Conservation (phyloP, 2,888 invertebrate species). For the Pachymerium ferrugineum region DNA sequence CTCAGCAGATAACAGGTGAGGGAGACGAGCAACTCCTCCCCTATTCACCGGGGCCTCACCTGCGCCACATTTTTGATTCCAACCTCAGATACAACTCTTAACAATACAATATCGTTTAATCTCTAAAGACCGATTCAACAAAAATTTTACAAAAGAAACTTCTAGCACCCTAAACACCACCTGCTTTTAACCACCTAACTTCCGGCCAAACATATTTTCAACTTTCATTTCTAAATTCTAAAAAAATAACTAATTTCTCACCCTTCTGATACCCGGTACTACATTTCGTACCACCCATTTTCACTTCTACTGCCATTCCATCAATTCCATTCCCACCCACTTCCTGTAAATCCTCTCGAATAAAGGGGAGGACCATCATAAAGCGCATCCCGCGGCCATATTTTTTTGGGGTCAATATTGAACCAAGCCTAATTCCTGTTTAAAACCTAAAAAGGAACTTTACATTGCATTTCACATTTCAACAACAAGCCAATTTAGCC, state of each 20-base stretch:
- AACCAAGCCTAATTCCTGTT: neutral
- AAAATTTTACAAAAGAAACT: neutral
- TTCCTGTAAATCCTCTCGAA: slow-evolving; percentile 17
- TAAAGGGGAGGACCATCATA: neutral
- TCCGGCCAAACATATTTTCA: neutral
- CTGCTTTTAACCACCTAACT: neutral
- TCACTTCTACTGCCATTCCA: neutral
- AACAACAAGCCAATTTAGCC: neutral
- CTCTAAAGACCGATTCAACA: neutral
- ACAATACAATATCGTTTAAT: neutral
- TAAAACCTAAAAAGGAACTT: neutral
- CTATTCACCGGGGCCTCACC: slow-evolving; percentile 25
- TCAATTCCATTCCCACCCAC: slow-evolving; percentile 21
- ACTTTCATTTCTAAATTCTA: neutral
- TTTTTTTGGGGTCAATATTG: slow-evolving; percentile 15
- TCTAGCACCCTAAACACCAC: neutral
- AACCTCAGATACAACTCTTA: neutral
- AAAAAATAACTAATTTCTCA: neutral
- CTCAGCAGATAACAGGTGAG: slow-evolving; percentile 27
- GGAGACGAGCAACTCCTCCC: slow-evolving; percentile 14
- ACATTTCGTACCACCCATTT: neutral
- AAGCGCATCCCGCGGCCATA: neutral
- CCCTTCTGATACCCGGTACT: neutral
- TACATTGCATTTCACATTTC: neutral
- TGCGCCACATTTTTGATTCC: slow-evolving; percentile 16